These are phyloP conservation scores for Erythrocercus mccallii DNA, from an alignment of 2,113 vertebrate species.

Conservation along the genomic window DNA sequence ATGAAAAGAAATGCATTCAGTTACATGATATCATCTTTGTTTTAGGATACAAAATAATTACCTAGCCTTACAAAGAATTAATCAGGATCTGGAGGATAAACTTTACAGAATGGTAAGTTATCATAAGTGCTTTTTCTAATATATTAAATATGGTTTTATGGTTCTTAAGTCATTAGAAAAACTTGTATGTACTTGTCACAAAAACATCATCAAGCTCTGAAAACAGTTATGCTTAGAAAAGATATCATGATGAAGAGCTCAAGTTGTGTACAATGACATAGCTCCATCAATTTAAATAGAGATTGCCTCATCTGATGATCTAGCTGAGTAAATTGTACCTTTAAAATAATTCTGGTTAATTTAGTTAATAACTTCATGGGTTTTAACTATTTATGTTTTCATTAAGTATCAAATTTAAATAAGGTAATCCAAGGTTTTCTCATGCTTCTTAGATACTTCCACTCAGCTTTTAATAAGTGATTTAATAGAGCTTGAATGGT, in stretches of 20 bases:
- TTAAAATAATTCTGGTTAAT: constrained; percentile 35
- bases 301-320: neutral
- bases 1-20: neutral
- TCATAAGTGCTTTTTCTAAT: neutral
- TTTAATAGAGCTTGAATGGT: neutral
- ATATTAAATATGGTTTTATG: neutral
- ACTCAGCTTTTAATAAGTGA: neutral
- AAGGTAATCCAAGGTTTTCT: neutral
- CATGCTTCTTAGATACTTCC: neutral
- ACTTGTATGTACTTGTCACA: neutral
- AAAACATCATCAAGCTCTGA: neutral
- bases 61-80: constrained; percentile 92
- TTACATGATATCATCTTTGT: constrained; percentile 44
- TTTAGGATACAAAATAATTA: constrained; percentile 95
- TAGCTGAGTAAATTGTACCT: neutral
- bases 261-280: neutral
- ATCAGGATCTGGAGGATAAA: constrained; percentile 96
- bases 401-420: constrained; percentile 10
- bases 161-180: neutral
- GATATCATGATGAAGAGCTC: neutral
- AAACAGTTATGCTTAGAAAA: neutral
- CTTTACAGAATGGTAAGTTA: constrained; percentile 88
- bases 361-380: constrained; percentile 4
- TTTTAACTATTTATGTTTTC: constrained; percentile 21
- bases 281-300: neutral